Conservation (phyloP, 1,140 invertebrate species). For the Cylas formicarius region DNA sequence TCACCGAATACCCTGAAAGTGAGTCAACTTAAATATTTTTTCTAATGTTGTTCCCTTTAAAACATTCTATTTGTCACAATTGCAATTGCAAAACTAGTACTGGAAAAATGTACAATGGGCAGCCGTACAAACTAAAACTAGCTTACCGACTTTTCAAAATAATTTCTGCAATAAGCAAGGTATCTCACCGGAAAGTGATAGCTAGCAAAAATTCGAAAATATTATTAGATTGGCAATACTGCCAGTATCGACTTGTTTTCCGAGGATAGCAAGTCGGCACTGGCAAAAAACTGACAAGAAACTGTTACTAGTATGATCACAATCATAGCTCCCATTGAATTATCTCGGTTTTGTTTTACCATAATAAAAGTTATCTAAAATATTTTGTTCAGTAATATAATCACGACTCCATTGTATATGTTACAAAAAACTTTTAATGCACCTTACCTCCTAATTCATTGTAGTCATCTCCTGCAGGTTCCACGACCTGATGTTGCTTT, state of each 20-base stretch:
- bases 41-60: too few species aligned
- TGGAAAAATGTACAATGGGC: neutral
- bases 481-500: conserved; percentile 1
- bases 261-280: too few species aligned
- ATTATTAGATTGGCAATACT: too few species aligned
- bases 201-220: too few species aligned
- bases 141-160: neutral
- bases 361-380: too few species aligned
- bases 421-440: conserved; percentile 3
- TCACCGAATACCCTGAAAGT: conserved; percentile 49
- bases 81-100: neutral
- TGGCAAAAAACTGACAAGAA: too few species aligned
- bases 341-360: too few species aligned
- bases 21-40: neutral
- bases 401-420: conserved; percentile 5
- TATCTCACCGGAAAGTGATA: neutral
- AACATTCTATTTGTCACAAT: neutral
- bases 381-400: neutral
- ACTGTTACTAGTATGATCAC: too few species aligned
- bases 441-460: conserved; percentile 9
- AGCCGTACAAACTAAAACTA: neutral
- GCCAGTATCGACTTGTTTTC: too few species aligned
- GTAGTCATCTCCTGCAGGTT: conserved; percentile 14
- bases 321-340: too few species aligned
- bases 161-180: neutral